Evolutionary conservation across 2,797 vertebrate genomes (phyloP).

Genomic region (Anguilla marmorata): DNA sequence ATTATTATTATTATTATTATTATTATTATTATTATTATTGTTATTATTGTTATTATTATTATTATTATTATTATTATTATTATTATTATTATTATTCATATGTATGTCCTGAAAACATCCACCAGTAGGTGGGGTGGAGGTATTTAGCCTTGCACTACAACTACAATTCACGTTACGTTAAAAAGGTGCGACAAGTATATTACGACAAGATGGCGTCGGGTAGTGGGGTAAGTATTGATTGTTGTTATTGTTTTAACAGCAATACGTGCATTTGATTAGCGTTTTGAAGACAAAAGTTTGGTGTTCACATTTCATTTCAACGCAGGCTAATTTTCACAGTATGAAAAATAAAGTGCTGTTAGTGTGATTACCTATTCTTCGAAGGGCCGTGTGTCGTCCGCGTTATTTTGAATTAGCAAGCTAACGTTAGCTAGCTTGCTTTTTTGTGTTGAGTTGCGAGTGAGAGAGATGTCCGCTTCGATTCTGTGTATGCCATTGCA

Average conservation of each 20-base stretch:
- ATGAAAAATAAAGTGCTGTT: not conserved
- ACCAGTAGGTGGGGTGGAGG: not conserved
- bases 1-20: not conserved
- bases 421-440: not conserved
- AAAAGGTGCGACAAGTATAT: slow-evolving; percentile 38
- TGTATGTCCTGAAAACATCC: not conserved
- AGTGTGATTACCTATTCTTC: not conserved
- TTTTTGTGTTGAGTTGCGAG: not conserved
- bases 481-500: not conserved
- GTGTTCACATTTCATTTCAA: not conserved
- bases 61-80: too few relatives aligned
- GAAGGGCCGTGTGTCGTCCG: not conserved
- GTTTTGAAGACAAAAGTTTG: not conserved
- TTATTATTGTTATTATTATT: too few relatives aligned
- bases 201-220: slow-evolving; percentile 71
- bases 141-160: not conserved
- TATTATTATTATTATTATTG: not conserved
- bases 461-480: not conserved
- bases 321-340: not conserved
- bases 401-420: not conserved
- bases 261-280: not conserved
- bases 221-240: slow-evolving; percentile 65
- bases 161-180: slow-evolving; percentile 11
- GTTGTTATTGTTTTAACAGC: not conserved
- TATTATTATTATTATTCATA: not conserved